Evolutionary conservation across 2,113 vertebrate species (phyloP).

Genomic region (Mirounga angustirostris): DNA sequence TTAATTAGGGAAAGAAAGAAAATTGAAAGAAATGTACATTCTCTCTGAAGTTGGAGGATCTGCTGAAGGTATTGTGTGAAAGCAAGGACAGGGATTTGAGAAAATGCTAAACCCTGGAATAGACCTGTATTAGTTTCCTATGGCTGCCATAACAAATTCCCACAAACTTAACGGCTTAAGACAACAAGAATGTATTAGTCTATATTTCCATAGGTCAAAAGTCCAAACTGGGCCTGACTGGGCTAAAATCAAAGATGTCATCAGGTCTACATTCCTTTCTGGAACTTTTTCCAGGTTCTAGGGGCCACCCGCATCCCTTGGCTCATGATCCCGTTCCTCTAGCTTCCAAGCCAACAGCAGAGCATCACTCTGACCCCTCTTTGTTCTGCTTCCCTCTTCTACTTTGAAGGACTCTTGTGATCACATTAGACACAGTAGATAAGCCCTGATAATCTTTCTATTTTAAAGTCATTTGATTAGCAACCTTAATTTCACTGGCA

Average conservation of each 20-base stretch:
- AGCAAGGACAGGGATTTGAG: not conserved
- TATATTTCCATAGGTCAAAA: not conserved
- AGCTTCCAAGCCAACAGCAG: not conserved
- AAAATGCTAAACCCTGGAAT: not conserved
- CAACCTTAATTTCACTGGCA: not conserved
- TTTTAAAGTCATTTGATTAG: not conserved
- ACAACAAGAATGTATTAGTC: not conserved
- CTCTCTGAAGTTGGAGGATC: not conserved
- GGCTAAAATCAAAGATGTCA: not conserved
- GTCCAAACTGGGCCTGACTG: not conserved
- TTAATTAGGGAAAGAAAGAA: not conserved
- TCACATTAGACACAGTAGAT: not conserved
- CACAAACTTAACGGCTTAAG: not conserved
- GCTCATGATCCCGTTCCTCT: not conserved
- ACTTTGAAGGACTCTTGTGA: not conserved
- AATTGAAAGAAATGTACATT: not conserved
- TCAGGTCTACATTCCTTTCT: not conserved
- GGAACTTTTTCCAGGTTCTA: not conserved
- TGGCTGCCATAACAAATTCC: not conserved
- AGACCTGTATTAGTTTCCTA: not conserved
- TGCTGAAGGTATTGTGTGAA: not conserved
- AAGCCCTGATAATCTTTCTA: not conserved
- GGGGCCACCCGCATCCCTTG: not conserved
- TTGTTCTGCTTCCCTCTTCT: not conserved
- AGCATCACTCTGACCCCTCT: not conserved